Evolutionary conservation across 1,140 invertebrate genomes (phyloP).

Genomic region (Ditylenchus dipsaci): DNA sequence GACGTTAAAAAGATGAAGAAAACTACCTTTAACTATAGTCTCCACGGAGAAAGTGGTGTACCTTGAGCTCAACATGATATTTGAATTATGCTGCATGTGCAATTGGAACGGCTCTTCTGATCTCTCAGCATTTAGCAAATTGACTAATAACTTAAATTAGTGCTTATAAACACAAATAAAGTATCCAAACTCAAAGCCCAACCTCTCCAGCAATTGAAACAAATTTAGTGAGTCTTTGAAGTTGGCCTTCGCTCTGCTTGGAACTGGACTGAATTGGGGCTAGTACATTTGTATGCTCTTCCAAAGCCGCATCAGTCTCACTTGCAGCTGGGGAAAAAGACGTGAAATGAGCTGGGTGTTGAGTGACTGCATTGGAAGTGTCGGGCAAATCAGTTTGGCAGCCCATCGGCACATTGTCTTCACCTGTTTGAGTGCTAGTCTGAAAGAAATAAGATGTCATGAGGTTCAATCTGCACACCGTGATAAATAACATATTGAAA

Average conservation of each 20-base stretch:
- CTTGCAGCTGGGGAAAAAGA: background rate
- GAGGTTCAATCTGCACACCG: background rate
- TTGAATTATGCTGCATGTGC: conserved; percentile 8
- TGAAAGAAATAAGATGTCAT: background rate
- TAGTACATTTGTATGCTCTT: background rate
- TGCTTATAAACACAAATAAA: background rate
- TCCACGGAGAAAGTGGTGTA: conserved; percentile 6
- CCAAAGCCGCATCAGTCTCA: background rate
- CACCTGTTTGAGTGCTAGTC: conserved; percentile 6
- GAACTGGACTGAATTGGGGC: background rate
- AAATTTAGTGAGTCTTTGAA: background rate
- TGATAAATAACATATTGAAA: background rate
- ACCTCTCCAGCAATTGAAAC: background rate
- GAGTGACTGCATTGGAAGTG: background rate
- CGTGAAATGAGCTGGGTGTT: background rate
- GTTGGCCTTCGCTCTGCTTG: background rate
- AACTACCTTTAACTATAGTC: background rate
- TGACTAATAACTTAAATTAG: conserved; percentile 1
- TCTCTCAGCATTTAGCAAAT: background rate
- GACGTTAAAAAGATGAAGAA: background rate
- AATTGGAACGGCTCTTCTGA: background rate
- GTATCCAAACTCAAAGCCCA: too few relatives aligned
- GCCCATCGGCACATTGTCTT: background rate
- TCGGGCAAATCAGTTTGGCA: conserved; percentile 3
- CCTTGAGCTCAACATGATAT: conserved; percentile 1